These are phyloP conservation scores for Galleria mellonella DNA, from an alignment of 1,140 invertebrate genomes.

Conservation along the genomic window DNA sequence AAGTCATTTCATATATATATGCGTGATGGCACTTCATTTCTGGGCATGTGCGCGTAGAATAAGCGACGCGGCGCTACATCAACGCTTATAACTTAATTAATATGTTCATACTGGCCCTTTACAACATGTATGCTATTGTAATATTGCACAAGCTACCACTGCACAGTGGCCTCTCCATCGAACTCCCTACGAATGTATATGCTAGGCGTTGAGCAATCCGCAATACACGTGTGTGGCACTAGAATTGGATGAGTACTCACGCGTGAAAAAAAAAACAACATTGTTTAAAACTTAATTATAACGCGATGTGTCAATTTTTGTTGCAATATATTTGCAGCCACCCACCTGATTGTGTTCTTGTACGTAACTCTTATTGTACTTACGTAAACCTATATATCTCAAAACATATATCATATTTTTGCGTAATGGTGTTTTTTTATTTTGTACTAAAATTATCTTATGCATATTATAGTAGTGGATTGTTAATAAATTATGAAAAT, in stretches of 20 bases:
- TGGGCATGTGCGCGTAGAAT: no score
- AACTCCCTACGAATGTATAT: constrained; percentile 15
- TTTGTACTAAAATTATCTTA: no score
- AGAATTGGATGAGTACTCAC: constrained; percentile 17
- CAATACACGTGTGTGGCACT: constrained; percentile 15
- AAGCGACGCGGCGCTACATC: neutral
- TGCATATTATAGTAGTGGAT: no score
- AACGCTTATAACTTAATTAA: constrained; percentile 14
- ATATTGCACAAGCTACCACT: constrained; percentile 26
- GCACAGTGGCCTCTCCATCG: constrained; percentile 39
- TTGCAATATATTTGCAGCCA: constrained; percentile 1
- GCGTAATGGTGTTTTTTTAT: no score
- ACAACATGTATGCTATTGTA: constrained; percentile 20
- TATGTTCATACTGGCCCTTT: constrained; percentile 24
- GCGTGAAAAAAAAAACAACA: constrained; percentile 25
- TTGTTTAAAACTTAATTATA: constrained; percentile 11
- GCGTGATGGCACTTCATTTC: no score
- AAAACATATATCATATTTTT: no score
- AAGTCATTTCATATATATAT: no score
- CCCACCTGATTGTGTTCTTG: no score
- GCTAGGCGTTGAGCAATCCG: constrained; percentile 29
- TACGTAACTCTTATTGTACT: no score
- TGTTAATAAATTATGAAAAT: no score
- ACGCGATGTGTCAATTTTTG: constrained; percentile 2
- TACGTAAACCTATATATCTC: no score